These are phyloP conservation scores for Phengaris alcon DNA, from an alignment of 2,888 invertebrate genomes.

Conservation along the genomic window DNA sequence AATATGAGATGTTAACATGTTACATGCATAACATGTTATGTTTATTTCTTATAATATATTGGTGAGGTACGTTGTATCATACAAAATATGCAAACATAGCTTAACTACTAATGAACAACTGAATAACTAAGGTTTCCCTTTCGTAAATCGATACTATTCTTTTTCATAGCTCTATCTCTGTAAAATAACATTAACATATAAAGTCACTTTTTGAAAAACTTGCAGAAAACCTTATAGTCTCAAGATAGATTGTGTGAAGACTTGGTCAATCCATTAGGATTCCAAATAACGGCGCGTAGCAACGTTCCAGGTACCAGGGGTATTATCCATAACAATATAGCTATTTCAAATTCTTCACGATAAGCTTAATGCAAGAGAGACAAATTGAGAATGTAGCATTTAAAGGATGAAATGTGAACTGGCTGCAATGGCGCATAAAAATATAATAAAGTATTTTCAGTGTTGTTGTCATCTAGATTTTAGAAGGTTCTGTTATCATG, in stretches of 20 bases:
- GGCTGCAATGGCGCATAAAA: neutral
- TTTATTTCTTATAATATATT: too few relatives aligned
- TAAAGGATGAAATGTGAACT: neutral
- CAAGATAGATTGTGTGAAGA: neutral
- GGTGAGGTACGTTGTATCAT: too few relatives aligned
- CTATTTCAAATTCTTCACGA: slow-evolving; percentile 6
- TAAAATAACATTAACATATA: too few relatives aligned
- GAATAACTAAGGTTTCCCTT: too few relatives aligned
- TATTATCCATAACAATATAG: slow-evolving; percentile 12
- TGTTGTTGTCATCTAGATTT: too few relatives aligned
- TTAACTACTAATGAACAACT: too few relatives aligned
- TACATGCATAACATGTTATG: too few relatives aligned
- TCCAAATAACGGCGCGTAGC: neutral
- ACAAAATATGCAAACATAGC: too few relatives aligned
- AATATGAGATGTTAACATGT: too few relatives aligned
- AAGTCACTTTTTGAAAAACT: neutral
- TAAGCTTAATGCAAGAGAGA: slow-evolving; percentile 5
- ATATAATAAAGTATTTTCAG: neutral
- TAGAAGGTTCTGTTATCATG: too few relatives aligned
- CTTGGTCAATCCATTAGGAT: neutral
- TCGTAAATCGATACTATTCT: too few relatives aligned
- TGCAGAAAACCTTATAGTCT: neutral
- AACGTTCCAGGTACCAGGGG: slow-evolving; percentile 1
- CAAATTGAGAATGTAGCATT: slow-evolving; percentile 12
- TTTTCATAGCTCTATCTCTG: too few relatives aligned